A percentile compares a stretch with the other conserved stretches of the same genome.
Evolutionary conservation across 1,140 invertebrate species (phyloP).

Genomic region (Drosophila orena): DNA sequence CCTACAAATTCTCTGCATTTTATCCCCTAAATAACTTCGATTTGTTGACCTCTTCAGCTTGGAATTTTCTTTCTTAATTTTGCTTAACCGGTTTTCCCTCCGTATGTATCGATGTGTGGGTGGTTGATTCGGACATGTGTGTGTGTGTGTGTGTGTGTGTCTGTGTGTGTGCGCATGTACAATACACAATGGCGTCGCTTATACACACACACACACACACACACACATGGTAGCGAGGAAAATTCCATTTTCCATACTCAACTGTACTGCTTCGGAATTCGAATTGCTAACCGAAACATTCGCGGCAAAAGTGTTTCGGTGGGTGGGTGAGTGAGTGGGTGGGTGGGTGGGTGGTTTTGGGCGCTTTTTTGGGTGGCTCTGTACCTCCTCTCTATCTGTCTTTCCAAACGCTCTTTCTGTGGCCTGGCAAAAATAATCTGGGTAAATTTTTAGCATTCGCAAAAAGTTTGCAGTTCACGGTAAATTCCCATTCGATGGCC

Average conservation of each 20-base stretch:
- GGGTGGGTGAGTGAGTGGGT: conserved; percentile 1
- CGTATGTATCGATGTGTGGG: conserved; percentile 35
- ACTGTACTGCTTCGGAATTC: conserved; percentile 80
- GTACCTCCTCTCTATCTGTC: conserved; percentile 9
- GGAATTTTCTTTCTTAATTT: conserved; percentile 12
- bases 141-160: conserved; percentile 34
- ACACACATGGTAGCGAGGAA: conserved; percentile 41
- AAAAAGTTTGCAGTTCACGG: conserved; percentile 61
- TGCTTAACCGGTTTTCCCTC: not conserved
- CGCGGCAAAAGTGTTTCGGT: conserved; percentile 65
- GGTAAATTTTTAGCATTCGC: conserved; percentile 59
- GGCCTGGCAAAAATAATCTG: conserved; percentile 57
- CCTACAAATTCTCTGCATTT: not conserved
- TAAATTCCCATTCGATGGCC: conserved; percentile 53
- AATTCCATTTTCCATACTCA: conserved; percentile 80
- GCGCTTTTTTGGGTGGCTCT: not conserved
- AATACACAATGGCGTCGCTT: conserved; percentile 56
- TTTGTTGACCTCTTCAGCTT: conserved; percentile 26
- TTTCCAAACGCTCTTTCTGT: conserved; percentile 25
- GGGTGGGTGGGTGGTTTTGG: conserved; percentile 3
- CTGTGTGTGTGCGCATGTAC: conserved; percentile 75
- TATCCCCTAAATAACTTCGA: conserved; percentile 6
- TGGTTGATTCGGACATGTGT: conserved; percentile 14
- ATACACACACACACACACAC: conserved; percentile 28
- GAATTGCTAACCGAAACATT: conserved; percentile 76